A percentile compares a stretch with the other conserved stretches of the same genome.
phyloP scores from a whole-genome alignment of 2,888 invertebrate genomes.

The Troides helena region DNA sequence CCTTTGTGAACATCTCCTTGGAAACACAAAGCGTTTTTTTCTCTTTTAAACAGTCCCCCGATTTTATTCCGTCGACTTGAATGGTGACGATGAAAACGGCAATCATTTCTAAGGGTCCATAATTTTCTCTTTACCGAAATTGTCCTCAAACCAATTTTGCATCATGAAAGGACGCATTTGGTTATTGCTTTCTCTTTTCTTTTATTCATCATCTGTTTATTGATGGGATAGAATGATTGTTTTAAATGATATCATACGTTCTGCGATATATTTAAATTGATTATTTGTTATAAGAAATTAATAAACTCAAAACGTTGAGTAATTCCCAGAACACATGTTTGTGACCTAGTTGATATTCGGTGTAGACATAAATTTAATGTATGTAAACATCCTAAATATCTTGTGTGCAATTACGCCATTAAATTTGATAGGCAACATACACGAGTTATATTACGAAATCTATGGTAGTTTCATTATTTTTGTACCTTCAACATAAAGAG shows the following conservation, averaged over 20 bases:
- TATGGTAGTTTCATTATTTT: neutral
- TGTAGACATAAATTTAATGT: conserved; percentile 16
- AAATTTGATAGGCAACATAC: conserved; percentile 14
- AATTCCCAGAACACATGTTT: conserved; percentile 11
- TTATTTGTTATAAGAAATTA: neutral
- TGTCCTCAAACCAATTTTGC: conserved; percentile 70
- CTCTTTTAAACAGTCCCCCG: conserved; percentile 35
- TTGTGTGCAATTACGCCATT: conserved; percentile 8
- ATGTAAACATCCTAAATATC: conserved; percentile 24
- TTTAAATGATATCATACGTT: neutral
- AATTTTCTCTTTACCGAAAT: conserved; percentile 54
- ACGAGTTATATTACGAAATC: conserved; percentile 1
- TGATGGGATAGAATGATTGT: neutral
- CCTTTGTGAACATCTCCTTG: conserved; percentile 22
- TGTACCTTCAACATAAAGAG: no score
- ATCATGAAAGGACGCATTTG: conserved; percentile 74
- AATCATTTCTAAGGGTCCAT: conserved; percentile 57
- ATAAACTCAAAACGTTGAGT: neutral
- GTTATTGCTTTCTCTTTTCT: conserved; percentile 70
- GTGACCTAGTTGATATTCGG: conserved; percentile 11
- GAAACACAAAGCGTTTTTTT: conserved; percentile 32
- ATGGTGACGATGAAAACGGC: conserved; percentile 42
- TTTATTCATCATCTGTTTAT: conserved; percentile 60
- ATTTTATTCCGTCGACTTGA: conserved; percentile 43
- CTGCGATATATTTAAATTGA: conserved; percentile 24